A percentile compares a stretch with the other conserved stretches of the same genome.
Evolutionary conservation across 35 echinoderm and acorn worm species (phyloP).

Genomic region (Holothuria glaberrima): DNA sequence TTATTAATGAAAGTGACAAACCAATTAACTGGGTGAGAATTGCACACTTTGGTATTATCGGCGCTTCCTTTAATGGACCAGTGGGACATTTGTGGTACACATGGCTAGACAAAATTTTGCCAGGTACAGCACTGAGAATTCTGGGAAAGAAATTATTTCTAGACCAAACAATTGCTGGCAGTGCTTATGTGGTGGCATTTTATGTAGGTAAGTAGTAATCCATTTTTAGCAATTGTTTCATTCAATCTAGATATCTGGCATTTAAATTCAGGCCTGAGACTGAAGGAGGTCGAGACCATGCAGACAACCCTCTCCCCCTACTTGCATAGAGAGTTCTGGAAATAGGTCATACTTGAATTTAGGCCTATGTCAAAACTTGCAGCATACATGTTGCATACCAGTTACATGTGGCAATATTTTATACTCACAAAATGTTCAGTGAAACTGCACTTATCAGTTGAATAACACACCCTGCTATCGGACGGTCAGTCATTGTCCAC

Average conservation of each 20-base stretch:
- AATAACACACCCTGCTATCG: too few relatives aligned
- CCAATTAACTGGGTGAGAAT: slow-evolving; percentile 69
- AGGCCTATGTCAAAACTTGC: too few relatives aligned
- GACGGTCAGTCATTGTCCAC: too few relatives aligned
- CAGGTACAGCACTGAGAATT: slow-evolving; percentile 47
- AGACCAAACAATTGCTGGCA: slow-evolving; percentile 52
- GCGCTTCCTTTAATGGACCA: slow-evolving; percentile 63
- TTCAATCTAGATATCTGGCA: not conserved
- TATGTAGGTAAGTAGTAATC: slow-evolving; percentile 52
- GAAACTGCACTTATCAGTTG: too few relatives aligned
- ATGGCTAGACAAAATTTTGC: slow-evolving; percentile 57
- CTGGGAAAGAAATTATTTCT: slow-evolving; percentile 51
- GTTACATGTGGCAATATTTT: too few relatives aligned
- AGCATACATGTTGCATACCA: too few relatives aligned
- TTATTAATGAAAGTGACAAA: slow-evolving; percentile 50
- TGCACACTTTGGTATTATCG: slow-evolving; percentile 52
- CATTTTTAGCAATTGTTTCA: not conserved
- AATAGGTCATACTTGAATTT: too few relatives aligned
- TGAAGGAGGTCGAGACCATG: too few relatives aligned
- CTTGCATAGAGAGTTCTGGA: too few relatives aligned
- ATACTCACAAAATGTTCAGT: too few relatives aligned
- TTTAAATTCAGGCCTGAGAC: too few relatives aligned
- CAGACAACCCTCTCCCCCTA: too few relatives aligned
- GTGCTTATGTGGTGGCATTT: slow-evolving; percentile 51
- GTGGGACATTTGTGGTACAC: slow-evolving; percentile 65